Evolutionary conservation across 2,888 invertebrate genomes (phyloP).

Genomic region (Crossocerus cetratus): DNA sequence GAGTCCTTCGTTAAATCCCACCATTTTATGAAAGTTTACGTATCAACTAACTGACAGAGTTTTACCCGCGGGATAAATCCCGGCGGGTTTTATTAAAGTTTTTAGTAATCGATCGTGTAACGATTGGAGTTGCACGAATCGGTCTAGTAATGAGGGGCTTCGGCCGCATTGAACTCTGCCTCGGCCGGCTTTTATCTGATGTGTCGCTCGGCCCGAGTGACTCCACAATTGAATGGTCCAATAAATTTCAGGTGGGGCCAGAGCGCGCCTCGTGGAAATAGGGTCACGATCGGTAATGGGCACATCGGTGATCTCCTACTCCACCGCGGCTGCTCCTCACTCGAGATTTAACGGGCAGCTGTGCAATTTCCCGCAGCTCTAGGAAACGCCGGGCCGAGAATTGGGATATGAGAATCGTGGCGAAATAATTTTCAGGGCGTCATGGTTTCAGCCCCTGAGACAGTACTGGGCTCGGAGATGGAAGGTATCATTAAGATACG

Average conservation of each 20-base stretch:
- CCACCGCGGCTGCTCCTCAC: neutral
- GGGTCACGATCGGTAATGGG: conserved; percentile 46
- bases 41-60: too few species aligned
- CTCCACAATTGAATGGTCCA: conserved; percentile 34
- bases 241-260: conserved; percentile 39
- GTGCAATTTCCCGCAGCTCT: too few species aligned
- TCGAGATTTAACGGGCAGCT: too few species aligned
- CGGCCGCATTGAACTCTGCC: conserved; percentile 20
- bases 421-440: too few species aligned
- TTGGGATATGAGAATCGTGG: too few species aligned
- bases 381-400: too few species aligned
- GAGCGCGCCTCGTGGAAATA: conserved; percentile 23
- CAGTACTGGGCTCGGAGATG: too few species aligned
- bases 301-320: conserved; percentile 49
- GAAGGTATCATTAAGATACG: neutral
- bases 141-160: conserved; percentile 28
- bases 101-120: neutral
- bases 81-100: too few species aligned
- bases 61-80: too few species aligned
- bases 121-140: neutral
- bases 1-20: conserved; percentile 1
- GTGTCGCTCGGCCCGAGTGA: conserved; percentile 9
- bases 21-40: neutral
- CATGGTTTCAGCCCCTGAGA: too few species aligned
- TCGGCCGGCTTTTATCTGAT: neutral